Base-by-base conservation (phyloP, 1,140 invertebrate species). In the Goniozus legneri region DNA sequence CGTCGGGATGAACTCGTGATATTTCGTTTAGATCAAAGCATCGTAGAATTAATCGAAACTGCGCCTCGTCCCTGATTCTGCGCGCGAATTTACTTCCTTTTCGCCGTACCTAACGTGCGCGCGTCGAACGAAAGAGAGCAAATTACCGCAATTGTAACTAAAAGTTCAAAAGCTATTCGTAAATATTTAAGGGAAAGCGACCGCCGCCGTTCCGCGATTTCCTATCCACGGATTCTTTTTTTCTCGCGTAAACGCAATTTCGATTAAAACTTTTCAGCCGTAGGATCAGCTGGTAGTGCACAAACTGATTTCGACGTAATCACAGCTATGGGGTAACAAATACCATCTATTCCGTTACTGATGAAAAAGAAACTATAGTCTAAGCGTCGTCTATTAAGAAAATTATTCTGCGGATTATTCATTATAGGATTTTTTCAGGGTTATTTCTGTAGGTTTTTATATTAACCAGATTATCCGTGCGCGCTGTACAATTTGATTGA, bases 31-130 rank as follows among this genome's bases (percentile, higher is more conserved):
- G 66, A 67, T 68, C 66, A 68, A 68, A 68, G 66, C 65, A 35
- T 56, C 48, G 52, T 52, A 14, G 58, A 64, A 68, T 68, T 68
- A 68, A 68, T 68, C 67, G 62, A 67, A 68, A 10, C 24, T 60
- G 52, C 40, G 50, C 35, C 27, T 54, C 37, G 38, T 44, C 40
- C 45, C 48, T 39, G 50, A n/a, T n/a, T n/a, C n/a, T n/a, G n/a
- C n/a, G n/a, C n/a, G n/a, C n/a, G 49, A 52, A 50, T 44, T 52
- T 47, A 38, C 47, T 56, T 52, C 39, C 41, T 38, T 47, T 51
- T 39, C 24, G 24, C 10, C 24, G 24, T 4, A 27, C 24, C n/a
- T n/a, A n/a, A n/a, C 14, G 18, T 13, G 21, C 39, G 39, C 12
- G 13, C 14, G 15, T 32, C 3, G 31, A 32, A 12, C n/a, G 31